These are phyloP conservation scores for Strix aluco DNA, from an alignment of 2,113 vertebrate genomes.

Conservation along the genomic window DNA sequence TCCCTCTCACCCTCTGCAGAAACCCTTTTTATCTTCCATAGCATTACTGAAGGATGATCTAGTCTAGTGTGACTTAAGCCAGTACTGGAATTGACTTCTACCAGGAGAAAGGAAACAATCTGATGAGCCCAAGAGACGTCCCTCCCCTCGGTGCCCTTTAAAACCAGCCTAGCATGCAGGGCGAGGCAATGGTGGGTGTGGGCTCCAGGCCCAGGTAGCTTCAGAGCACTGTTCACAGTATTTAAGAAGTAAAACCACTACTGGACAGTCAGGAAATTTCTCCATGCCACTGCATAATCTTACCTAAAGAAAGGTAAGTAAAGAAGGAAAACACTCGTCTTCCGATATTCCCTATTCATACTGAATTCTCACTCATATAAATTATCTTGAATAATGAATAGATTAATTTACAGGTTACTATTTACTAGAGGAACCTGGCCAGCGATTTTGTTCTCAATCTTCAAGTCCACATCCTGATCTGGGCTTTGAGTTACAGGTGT, in stretches of 20 bases:
- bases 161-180: background rate
- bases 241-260: background rate
- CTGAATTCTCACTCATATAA: background rate
- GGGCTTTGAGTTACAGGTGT: background rate
- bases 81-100: background rate
- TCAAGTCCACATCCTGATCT: background rate
- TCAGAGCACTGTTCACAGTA: background rate
- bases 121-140: background rate
- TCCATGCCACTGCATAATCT: background rate
- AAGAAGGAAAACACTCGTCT: background rate
- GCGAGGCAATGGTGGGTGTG: rapidly evolving
- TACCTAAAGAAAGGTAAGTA: background rate
- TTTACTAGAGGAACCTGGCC: background rate
- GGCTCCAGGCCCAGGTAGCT: background rate
- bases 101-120: background rate
- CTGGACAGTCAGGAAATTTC: background rate
- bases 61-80: background rate
- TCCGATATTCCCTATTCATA: background rate
- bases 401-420: background rate
- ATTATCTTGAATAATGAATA: background rate
- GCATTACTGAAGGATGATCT: background rate
- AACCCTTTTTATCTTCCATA: background rate
- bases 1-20: background rate
- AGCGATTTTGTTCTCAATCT: background rate
- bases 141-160: background rate